Conservation (phyloP, 2,797 vertebrate species). For the Malurus splendens region DNA sequence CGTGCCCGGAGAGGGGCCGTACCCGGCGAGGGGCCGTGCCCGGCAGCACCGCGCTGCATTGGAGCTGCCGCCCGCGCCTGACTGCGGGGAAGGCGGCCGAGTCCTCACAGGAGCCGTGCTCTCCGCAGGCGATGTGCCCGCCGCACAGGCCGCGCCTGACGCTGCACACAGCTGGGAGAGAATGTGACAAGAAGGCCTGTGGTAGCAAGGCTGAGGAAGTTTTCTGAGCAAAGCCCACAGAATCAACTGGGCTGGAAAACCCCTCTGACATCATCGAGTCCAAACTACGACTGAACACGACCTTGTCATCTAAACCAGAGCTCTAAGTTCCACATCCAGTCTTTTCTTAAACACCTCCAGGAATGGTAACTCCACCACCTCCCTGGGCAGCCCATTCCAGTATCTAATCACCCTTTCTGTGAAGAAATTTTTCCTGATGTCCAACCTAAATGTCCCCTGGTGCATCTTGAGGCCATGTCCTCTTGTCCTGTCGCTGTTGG, state of each 20-base stretch:
- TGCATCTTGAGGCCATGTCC: no score
- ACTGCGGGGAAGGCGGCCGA: not conserved
- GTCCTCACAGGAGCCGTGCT: not conserved
- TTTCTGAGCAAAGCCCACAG: not conserved
- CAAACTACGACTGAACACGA: not conserved
- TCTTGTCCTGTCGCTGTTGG: not conserved
- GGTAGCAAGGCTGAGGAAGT: no score
- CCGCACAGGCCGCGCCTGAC: fast-evolving
- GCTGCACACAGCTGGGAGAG: fast-evolving
- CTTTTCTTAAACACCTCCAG: not conserved
- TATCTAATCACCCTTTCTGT: not conserved
- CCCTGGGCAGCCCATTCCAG: not conserved
- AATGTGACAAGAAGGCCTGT: fast-evolving
- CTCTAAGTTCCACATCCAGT: not conserved
- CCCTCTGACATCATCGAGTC: not conserved
- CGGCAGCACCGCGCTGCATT: not conserved
- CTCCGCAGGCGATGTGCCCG: not conserved
- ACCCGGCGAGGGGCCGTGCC: not conserved
- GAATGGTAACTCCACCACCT: not conserved
- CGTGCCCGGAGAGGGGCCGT: no score
- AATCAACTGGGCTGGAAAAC: not conserved
- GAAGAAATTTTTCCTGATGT: not conserved
- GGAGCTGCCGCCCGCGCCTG: not conserved
- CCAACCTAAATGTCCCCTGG: not conserved
- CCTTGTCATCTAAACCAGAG: not conserved